Evolutionary conservation across 2,888 invertebrate species (phyloP).

Genomic region (Anarsia innoxiella): DNA sequence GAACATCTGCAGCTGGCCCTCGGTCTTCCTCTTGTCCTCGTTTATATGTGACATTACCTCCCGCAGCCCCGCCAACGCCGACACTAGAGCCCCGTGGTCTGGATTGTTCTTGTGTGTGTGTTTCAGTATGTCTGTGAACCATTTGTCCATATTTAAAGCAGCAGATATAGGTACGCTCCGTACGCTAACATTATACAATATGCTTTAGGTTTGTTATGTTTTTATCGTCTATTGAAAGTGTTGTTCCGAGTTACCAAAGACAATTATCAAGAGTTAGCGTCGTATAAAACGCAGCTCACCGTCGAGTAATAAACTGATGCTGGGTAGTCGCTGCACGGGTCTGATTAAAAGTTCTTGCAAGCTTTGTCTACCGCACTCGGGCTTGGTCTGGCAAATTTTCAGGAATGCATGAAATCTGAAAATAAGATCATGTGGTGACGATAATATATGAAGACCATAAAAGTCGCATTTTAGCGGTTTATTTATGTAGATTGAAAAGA

Average conservation of each 20-base stretch:
- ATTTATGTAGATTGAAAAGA: neutral
- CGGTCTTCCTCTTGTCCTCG: slow-evolving; percentile 97
- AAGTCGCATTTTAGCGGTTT: too few species aligned
- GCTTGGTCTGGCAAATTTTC: slow-evolving; percentile 94
- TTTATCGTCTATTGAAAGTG: too few species aligned
- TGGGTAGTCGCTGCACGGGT: slow-evolving; percentile 97
- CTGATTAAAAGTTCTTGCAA: slow-evolving; percentile 97
- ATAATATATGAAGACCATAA: too few species aligned
- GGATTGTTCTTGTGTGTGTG: slow-evolving; percentile 91
- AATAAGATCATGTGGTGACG: slow-evolving; percentile 25
- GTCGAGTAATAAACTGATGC: slow-evolving; percentile 94
- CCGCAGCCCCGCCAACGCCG: slow-evolving; percentile 90
- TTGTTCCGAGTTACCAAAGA: too few species aligned
- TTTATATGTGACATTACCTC: slow-evolving; percentile 98
- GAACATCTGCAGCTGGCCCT: slow-evolving; percentile 96
- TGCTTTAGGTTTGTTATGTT: too few species aligned
- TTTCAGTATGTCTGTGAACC: slow-evolving; percentile 89
- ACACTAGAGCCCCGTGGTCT: slow-evolving; percentile 89
- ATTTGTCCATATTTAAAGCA: neutral
- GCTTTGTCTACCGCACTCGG: slow-evolving; percentile 97
- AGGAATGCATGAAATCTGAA: slow-evolving; percentile 95
- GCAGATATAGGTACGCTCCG: too few species aligned
- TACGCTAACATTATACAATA: too few species aligned
- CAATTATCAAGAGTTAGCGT: too few species aligned
- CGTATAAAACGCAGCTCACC: too few species aligned